These are phyloP conservation scores for Zelleria hepariella DNA, from an alignment of 2,888 invertebrate genomes.

Conservation along the genomic window DNA sequence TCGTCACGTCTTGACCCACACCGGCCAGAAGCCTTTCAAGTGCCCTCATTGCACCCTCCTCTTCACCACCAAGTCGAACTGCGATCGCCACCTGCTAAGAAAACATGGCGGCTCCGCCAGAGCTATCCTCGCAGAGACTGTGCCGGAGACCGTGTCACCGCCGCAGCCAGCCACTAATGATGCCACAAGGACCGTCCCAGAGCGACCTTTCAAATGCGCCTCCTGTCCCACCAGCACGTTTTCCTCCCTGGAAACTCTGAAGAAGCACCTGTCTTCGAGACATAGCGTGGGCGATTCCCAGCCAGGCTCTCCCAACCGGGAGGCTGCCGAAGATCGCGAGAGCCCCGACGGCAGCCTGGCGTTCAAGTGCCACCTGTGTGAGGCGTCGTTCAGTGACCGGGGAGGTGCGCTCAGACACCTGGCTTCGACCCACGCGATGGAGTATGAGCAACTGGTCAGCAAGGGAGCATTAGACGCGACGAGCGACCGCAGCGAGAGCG, in stretches of 20 bases:
- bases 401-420: conserved; percentile 87
- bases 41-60: conserved; percentile 93
- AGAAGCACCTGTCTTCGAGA: conserved; percentile 82
- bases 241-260: conserved; percentile 82
- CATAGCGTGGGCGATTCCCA: conserved; percentile 70
- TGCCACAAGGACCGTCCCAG: conserved; percentile 77
- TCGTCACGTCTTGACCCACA: conserved; percentile 96
- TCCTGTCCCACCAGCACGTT: conserved; percentile 88
- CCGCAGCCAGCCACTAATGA: conserved; percentile 37
- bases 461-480: conserved; percentile 79
- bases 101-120: conserved; percentile 78
- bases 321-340: conserved; percentile 31
- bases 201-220: conserved; percentile 84
- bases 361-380: conserved; percentile 95
- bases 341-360: conserved; percentile 75
- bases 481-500: conserved; percentile 77
- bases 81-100: conserved; percentile 92
- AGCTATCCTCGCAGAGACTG: conserved; percentile 54
- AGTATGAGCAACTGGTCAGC: conserved; percentile 85
- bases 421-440: conserved; percentile 79
- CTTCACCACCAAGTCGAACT: conserved; percentile 97
- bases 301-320: conserved; percentile 51
- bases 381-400: conserved; percentile 85
- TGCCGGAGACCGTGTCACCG: conserved; percentile 41
- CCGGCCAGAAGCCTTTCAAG: conserved; percentile 96